phyloP scores from a whole-genome alignment of 1,140 invertebrate species.

The Drosophila cardini region DNA sequence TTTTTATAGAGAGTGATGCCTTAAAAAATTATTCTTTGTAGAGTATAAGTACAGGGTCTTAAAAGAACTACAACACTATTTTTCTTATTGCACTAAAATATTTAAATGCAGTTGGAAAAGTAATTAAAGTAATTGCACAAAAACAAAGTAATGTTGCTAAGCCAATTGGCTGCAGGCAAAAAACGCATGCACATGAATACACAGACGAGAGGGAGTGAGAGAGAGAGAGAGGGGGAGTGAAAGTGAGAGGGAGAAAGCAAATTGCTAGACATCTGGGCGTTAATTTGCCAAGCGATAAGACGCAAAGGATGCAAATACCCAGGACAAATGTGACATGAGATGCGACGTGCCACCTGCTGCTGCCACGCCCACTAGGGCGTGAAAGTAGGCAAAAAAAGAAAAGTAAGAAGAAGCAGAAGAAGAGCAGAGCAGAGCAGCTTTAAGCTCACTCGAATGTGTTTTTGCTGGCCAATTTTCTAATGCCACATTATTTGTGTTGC shows the following conservation, averaged over 20 bases:
- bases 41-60: too few relatives aligned
- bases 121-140: constrained; percentile 22
- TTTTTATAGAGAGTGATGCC: too few relatives aligned
- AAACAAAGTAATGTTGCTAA: constrained; percentile 7
- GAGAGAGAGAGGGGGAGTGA: neutral
- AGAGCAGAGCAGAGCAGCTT: neutral
- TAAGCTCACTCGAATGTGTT: constrained; percentile 20
- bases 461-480: constrained; percentile 48
- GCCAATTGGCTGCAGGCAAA: constrained; percentile 11
- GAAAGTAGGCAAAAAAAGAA: neutral
- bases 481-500: constrained; percentile 66
- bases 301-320: constrained; percentile 20
- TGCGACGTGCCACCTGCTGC: neutral
- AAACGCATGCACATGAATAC: neutral
- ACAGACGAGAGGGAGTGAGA: neutral
- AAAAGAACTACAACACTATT: too few relatives aligned
- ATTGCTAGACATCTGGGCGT: constrained; percentile 42
- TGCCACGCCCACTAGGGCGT: too few relatives aligned
- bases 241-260: neutral
- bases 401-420: too few relatives aligned
- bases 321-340: constrained; percentile 28
- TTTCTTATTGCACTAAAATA: neutral
- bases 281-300: constrained; percentile 54
- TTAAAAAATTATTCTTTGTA: too few relatives aligned
- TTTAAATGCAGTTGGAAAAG: neutral